Conservation (phyloP, 2,113 vertebrate species). For the Megatriorchis doriae region DNA sequence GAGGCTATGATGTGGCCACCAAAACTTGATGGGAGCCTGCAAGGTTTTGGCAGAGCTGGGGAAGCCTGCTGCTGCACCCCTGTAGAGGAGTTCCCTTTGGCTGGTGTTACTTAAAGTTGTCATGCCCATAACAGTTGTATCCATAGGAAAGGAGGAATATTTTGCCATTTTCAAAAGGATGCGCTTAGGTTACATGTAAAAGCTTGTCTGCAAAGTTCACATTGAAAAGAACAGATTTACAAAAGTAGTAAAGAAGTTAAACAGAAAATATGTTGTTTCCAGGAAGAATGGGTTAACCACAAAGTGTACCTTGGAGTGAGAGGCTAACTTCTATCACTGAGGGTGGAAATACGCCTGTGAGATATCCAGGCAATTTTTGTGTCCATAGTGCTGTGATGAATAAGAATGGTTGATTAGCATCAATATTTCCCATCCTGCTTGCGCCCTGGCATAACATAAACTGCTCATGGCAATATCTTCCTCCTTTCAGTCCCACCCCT, state of each 20-base stretch:
- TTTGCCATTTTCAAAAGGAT: background rate
- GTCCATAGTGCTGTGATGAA: background rate
- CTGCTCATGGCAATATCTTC: background rate
- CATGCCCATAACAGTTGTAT: background rate
- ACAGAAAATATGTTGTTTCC: background rate
- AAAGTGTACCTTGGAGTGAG: background rate
- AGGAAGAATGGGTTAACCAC: background rate
- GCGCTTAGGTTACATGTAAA: background rate
- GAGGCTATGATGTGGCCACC: fast-evolving
- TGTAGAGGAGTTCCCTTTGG: background rate
- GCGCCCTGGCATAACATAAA: background rate
- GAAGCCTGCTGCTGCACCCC: background rate
- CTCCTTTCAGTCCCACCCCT: background rate
- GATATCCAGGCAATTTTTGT: background rate
- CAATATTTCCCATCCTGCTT: background rate
- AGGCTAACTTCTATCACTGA: background rate
- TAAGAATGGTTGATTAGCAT: background rate
- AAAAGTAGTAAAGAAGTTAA: background rate
- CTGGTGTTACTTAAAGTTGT: background rate
- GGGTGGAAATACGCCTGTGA: background rate
- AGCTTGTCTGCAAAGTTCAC: background rate
- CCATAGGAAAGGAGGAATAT: background rate
- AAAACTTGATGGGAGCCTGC: background rate
- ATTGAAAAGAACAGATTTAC: background rate
- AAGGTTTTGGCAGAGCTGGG: background rate